These are phyloP conservation scores for Amphibalanus amphitrite DNA, from an alignment of 1,140 invertebrate species.

Conservation along the genomic window DNA sequence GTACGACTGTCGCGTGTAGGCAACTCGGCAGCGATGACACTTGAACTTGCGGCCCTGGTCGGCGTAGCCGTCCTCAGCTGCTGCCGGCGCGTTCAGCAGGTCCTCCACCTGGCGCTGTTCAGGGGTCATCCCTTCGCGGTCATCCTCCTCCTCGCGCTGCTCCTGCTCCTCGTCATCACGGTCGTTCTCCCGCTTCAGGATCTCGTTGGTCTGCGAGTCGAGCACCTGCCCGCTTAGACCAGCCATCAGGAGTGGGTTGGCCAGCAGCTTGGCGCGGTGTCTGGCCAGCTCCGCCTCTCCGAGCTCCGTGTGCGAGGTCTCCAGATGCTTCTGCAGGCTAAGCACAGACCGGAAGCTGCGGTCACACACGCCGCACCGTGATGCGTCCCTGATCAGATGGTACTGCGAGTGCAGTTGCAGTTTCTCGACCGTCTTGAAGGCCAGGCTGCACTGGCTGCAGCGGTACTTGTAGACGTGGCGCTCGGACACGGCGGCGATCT, in stretches of 20 bases:
- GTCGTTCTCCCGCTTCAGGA: constrained; percentile 37
- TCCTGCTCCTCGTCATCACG: constrained; percentile 19
- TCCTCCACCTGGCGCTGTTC: constrained; percentile 70
- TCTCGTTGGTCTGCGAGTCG: constrained; percentile 44
- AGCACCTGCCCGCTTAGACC: constrained; percentile 40
- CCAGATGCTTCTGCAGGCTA: constrained; percentile 78
- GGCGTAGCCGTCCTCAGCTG: constrained; percentile 79
- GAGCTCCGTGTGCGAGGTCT: constrained; percentile 61
- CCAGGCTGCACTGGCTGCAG: constrained; percentile 84
- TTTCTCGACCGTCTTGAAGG: constrained; percentile 88
- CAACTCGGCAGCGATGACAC: constrained; percentile 82
- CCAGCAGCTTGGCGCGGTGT: constrained; percentile 34
- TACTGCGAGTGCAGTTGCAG: constrained; percentile 85
- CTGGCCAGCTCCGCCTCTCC: constrained; percentile 46
- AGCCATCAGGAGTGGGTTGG: constrained; percentile 53
- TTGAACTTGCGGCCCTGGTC: constrained; percentile 80
- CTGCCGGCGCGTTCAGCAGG: constrained; percentile 74
- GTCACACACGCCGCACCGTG: constrained; percentile 81
- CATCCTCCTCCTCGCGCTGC: constrained; percentile 14
- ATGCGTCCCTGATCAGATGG: constrained; percentile 81
- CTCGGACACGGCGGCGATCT: constrained; percentile 55
- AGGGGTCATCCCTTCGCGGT: constrained; percentile 12
- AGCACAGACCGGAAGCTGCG: constrained; percentile 76
- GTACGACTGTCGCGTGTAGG: constrained; percentile 77
- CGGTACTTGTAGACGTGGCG: constrained; percentile 91